phyloP scores from a whole-genome alignment of 2,113 vertebrate genomes.

The Grammomys surdaster region DNA sequence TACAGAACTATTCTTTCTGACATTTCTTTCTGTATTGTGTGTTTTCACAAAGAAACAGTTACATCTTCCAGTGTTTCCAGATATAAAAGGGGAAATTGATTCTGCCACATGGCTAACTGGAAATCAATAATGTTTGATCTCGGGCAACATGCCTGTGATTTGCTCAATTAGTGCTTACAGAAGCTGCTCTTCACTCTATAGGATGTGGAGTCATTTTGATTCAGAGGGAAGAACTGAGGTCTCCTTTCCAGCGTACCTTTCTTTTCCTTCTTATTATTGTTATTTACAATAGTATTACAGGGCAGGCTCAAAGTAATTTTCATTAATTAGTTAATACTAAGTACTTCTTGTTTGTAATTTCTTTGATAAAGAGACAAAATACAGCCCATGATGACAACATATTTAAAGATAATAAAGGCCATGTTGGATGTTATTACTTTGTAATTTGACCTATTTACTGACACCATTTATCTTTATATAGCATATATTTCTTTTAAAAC shows the following conservation, averaged over 20 bases:
- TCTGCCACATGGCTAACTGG: slow-evolving; percentile 63
- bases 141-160: slow-evolving; percentile 58
- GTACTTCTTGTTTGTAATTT: slow-evolving; percentile 9
- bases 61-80: slow-evolving; percentile 49
- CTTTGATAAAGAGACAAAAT: slow-evolving; percentile 49
- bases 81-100: slow-evolving; percentile 66
- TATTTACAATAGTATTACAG: slow-evolving; percentile 57
- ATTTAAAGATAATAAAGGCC: slow-evolving; percentile 18
- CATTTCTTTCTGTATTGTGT: not conserved
- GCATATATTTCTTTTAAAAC: not conserved
- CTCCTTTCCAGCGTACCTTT: slow-evolving; percentile 4
- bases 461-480: slow-evolving; percentile 14
- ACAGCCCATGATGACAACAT: not conserved
- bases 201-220: not conserved
- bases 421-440: not conserved
- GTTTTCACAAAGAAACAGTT: slow-evolving; percentile 10
- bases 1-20: slow-evolving; percentile 6
- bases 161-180: slow-evolving; percentile 76
- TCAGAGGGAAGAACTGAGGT: not conserved
- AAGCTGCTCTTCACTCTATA: slow-evolving; percentile 7
- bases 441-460: not conserved
- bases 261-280: slow-evolving; percentile 29
- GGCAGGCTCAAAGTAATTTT: not conserved
- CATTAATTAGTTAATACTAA: not conserved
- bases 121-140: slow-evolving; percentile 79